These are phyloP conservation scores for Dasypogon diadema DNA, from an alignment of 2,888 invertebrate species.

Conservation along the genomic window DNA sequence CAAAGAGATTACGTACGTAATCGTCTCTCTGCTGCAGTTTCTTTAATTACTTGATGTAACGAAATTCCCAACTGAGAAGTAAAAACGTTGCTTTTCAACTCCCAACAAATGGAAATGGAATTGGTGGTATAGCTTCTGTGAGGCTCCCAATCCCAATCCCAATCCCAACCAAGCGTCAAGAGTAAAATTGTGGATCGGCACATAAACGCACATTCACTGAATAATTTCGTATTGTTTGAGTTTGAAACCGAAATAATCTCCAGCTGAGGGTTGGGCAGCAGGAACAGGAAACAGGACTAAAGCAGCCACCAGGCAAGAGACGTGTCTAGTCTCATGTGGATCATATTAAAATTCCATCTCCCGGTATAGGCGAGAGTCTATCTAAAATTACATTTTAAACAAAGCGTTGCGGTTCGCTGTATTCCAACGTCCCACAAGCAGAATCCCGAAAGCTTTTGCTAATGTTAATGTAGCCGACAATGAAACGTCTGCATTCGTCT, in stretches of 20 bases:
- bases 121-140: not conserved
- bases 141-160: not conserved
- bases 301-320: conserved; percentile 4
- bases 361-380: conserved; percentile 4
- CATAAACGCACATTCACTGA: conserved; percentile 26
- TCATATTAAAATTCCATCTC: conserved; percentile 47
- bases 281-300: not conserved
- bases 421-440: conserved; percentile 9
- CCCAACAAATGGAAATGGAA: not conserved
- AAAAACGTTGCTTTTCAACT: not conserved
- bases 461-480: conserved; percentile 16
- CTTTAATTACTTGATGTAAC: conserved; percentile 17
- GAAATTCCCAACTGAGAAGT: not conserved
- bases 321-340: conserved; percentile 39
- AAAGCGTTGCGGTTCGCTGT: conserved; percentile 25
- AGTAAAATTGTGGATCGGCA: not conserved
- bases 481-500: conserved; percentile 35
- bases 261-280: too few species aligned
- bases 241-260: conserved; percentile 29
- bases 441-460: conserved; percentile 9
- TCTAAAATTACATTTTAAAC: conserved; percentile 46
- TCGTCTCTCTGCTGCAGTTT: conserved; percentile 3
- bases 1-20: conserved; percentile 1
- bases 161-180: too few species aligned
- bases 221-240: conserved; percentile 15